Percentiles rank a stretch among this genome's conserved stretches.
These are phyloP conservation scores for Pegoplata infirma DNA, from an alignment of 2,888 invertebrate species.

Conservation along the genomic window DNA sequence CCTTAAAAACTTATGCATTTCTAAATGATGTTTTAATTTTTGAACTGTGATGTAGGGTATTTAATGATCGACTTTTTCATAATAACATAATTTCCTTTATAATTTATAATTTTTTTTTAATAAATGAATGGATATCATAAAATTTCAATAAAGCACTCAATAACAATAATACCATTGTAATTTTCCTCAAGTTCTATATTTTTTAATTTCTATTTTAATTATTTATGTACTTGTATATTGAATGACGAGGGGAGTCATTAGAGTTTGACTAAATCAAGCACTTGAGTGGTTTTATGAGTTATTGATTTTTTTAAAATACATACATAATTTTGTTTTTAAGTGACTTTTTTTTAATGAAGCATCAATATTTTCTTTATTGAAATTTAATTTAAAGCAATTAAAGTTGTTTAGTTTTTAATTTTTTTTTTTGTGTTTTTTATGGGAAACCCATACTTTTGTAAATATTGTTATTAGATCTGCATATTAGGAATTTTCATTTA, in stretches of 20 bases:
- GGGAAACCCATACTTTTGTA: conserved; percentile 11
- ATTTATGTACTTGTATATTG: not conserved
- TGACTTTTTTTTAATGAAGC: conserved; percentile 14
- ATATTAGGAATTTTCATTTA: conserved; percentile 24
- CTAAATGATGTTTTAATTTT: no score
- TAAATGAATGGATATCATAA: conserved; percentile 24
- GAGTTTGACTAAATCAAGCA: conserved; percentile 23
- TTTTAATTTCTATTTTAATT: not conserved
- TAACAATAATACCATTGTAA: conserved; percentile 9
- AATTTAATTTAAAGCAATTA: conserved; percentile 46
- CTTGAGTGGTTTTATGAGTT: conserved; percentile 43
- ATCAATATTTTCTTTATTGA: conserved; percentile 23
- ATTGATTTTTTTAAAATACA: conserved; percentile 30
- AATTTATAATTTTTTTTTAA: conserved; percentile 4
- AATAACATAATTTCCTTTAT: no score
- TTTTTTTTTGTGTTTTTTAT: conserved; percentile 11
- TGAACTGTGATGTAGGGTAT: no score
- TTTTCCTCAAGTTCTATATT: not conserved
- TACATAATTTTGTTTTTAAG: no score
- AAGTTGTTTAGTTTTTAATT: conserved; percentile 6
- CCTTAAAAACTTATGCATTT: no score
- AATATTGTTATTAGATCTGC: conserved; percentile 36
- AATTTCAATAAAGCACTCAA: conserved; percentile 43
- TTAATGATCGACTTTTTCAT: no score
- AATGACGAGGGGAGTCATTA: not conserved